Conservation (phyloP, 2,888 invertebrate species). For the Sphinx pinastri region DNA sequence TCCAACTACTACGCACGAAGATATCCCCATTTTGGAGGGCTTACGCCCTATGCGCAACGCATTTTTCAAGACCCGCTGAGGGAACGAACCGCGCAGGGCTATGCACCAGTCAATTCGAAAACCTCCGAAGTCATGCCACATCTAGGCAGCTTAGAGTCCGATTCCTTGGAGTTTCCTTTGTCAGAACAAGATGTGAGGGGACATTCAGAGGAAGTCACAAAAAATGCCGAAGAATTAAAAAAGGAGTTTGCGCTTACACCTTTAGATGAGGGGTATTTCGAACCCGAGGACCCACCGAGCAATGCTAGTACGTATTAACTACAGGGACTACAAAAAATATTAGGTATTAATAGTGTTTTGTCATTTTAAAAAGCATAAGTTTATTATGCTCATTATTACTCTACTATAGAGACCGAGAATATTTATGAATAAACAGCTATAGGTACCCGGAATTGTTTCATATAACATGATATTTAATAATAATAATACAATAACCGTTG, state of each 20-base stretch:
- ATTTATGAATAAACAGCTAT: too few relatives aligned
- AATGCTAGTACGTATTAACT: slow-evolving; percentile 46
- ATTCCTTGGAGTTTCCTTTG: neutral
- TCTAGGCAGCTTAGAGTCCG: neutral
- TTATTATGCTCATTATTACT: too few relatives aligned
- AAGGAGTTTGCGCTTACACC: slow-evolving; percentile 60
- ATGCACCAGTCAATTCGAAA: neutral
- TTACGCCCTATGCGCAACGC: slow-evolving; percentile 10
- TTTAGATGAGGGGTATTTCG: slow-evolving; percentile 56
- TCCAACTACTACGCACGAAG: slow-evolving; percentile 11
- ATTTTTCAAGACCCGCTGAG: neutral
- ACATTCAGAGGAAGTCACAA: neutral
- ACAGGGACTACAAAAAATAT: neutral
- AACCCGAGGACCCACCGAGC: slow-evolving; percentile 34
- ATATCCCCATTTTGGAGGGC: slow-evolving; percentile 13
- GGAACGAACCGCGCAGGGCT: neutral
- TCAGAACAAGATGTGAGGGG: neutral
- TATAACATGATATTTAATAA: too few relatives aligned
- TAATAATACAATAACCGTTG: too few relatives aligned
- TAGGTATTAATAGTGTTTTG: neutral
- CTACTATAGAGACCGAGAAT: too few relatives aligned
- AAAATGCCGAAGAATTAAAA: slow-evolving; percentile 31
- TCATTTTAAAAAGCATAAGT: neutral
- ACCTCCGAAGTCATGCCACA: neutral
- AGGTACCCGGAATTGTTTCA: too few relatives aligned